Base-by-base conservation (phyloP, 1,140 invertebrate genomes). In the Gryllus bimaculatus region DNA sequence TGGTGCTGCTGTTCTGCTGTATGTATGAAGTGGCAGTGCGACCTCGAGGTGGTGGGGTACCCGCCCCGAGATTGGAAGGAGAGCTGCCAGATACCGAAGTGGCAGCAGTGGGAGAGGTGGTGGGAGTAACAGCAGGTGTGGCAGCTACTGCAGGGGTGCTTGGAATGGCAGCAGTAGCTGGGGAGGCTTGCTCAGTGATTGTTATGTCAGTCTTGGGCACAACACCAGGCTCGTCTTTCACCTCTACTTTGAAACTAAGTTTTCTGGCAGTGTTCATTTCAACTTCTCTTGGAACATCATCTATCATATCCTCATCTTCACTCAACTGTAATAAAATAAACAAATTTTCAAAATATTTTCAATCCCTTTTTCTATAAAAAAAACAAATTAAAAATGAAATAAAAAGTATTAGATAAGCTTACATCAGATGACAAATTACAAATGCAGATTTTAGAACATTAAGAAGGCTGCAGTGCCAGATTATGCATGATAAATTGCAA, bases 21-120 rank as follows among this genome's bases (percentile, higher is more conserved):
- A 90, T 88, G 82, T 90, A 90, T 47, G 89, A 90, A 80, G 89
- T 90, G 73, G 88, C 89, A 83, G 88, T 89, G 82, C 88, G 85
- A 83, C 90, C 89, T 80, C 86, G 88, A 77, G 89, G 89, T 79
- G 88, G 88, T 75, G 87, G 85, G 82, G 79, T 12, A 79, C 26
- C 10, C 73, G 47, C 21, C 12, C 8, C 73, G 15, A 47, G 77
- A 48, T 10, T 80, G 48, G 78, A 49, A 47, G 81, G 66, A 5
- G 26, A 39, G 26, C n/a, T 18, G 7, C 54, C 48, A 47, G 80
- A 47, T 3, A 66, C 18, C 0, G 18, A 18, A 18, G 54, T 10
- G 54, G 54, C 54, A 66, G 54, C 10, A 18, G 54, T 66, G 18
- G 54, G 54, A 3, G 54, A 10, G 10, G 54, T 18, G 54, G 54